These are phyloP conservation scores for Drosophila varians DNA, from an alignment of 1,140 invertebrate species.

Conservation along the genomic window DNA sequence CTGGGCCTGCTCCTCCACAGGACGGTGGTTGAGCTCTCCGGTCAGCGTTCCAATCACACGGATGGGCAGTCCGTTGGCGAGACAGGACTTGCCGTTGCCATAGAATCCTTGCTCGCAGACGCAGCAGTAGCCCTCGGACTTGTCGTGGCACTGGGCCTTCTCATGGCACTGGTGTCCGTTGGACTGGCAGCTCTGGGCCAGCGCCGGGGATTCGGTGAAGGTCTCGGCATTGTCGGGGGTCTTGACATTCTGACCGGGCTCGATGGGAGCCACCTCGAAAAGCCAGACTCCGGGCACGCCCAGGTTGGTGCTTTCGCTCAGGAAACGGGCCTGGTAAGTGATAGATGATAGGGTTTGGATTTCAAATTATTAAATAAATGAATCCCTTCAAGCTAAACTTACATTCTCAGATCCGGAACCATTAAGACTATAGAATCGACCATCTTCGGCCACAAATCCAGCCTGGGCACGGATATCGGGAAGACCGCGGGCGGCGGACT, in stretches of 20 bases:
- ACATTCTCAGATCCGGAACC: conserved; percentile 95
- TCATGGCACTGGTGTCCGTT: conserved; percentile 89
- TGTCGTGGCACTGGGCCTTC: conserved; percentile 92
- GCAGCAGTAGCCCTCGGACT: conserved; percentile 94
- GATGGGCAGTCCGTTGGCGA: conserved; percentile 91
- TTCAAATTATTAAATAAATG: no score
- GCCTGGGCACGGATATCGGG: conserved; percentile 95
- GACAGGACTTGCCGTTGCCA: conserved; percentile 95
- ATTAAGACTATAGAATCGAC: conserved; percentile 88
- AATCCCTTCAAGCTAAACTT: no score
- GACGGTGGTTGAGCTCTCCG: conserved; percentile 91
- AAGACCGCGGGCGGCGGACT: conserved; percentile 86
- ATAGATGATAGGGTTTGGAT: no score
- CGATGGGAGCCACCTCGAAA: conserved; percentile 90
- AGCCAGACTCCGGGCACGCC: conserved; percentile 93
- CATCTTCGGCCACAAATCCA: conserved; percentile 93
- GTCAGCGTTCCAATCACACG: conserved; percentile 93
- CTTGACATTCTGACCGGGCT: conserved; percentile 86
- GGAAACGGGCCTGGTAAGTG: conserved; percentile 86
- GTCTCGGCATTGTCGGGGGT: conserved; percentile 87
- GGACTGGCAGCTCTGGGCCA: conserved; percentile 85
- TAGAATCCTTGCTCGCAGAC: conserved; percentile 91
- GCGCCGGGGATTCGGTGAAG: conserved; percentile 79
- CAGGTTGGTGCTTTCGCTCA: conserved; percentile 88
- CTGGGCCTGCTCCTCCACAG: conserved; percentile 88